phyloP scores from a whole-genome alignment of 2,113 vertebrate species.

The Neotoma lepida region DNA sequence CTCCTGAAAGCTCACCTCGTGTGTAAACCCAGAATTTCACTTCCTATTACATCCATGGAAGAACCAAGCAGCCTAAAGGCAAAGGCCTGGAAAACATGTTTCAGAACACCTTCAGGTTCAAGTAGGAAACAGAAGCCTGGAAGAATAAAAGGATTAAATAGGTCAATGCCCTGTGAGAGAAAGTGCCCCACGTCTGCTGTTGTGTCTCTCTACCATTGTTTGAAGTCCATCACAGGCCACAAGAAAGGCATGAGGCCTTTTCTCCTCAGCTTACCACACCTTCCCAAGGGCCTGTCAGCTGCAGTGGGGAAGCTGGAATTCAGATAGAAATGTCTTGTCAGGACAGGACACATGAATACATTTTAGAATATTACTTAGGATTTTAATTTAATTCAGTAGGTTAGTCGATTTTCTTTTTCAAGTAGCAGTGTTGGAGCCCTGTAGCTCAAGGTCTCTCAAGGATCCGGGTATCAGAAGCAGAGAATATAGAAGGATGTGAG shows the following conservation, averaged over 20 bases:
- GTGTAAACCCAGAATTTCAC: background rate
- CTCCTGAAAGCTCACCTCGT: background rate
- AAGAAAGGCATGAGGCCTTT: background rate
- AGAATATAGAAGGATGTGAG: no score
- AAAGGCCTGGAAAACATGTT: background rate
- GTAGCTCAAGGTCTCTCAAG: background rate
- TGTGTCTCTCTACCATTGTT: background rate
- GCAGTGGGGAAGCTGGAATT: background rate
- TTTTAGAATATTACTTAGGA: background rate
- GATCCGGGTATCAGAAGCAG: background rate
- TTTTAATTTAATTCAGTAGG: background rate
- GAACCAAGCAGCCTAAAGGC: background rate
- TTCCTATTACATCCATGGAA: background rate
- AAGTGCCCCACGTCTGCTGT: no score
- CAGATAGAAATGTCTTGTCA: background rate
- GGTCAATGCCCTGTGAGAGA: background rate
- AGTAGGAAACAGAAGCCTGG: background rate
- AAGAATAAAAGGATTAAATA: no score
- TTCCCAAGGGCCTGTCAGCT: background rate
- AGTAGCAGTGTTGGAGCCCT: background rate
- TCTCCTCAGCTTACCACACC: background rate
- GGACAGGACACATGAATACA: fast-evolving
- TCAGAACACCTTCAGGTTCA: background rate
- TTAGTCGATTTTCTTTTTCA: background rate
- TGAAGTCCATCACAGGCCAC: background rate